Evolutionary conservation across 1,140 invertebrate species (phyloP).

Genomic region (Hyles vespertilio): DNA sequence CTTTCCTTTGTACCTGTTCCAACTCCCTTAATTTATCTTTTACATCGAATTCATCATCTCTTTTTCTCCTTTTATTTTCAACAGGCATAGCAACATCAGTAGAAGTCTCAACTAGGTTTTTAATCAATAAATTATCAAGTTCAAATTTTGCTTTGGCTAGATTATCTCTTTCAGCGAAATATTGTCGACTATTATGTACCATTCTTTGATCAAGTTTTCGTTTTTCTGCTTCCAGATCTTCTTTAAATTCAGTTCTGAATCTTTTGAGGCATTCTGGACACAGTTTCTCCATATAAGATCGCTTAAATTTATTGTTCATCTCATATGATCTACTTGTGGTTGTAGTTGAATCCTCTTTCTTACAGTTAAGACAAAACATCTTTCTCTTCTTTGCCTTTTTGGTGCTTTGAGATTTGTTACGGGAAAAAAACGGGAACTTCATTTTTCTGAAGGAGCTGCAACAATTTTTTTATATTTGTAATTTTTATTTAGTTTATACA

Average conservation of each 20-base stretch:
- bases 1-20: constrained; percentile 5
- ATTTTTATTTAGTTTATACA: too few relatives aligned
- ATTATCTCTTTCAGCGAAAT: neutral
- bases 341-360: constrained; percentile 8
- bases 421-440: constrained; percentile 50
- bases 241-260: neutral
- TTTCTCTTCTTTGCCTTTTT: constrained; percentile 32
- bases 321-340: neutral
- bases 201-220: neutral
- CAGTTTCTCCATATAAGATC: neutral
- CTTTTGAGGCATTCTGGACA: neutral
- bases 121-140: too few relatives aligned
- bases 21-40: neutral
- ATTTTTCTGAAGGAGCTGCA: constrained; percentile 31
- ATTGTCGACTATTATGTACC: constrained; percentile 2
- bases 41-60: neutral
- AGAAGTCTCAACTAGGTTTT: too few relatives aligned
- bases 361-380: constrained; percentile 16
- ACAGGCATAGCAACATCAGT: too few relatives aligned
- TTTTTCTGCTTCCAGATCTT: neutral
- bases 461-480: constrained; percentile 8
- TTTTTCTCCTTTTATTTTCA: neutral
- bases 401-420: constrained; percentile 30
- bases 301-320: neutral
- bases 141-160: neutral